A percentile compares a stretch with the other conserved stretches of the same genome.
phyloP scores from a whole-genome alignment of 1,140 invertebrate species.

The Coenobita brevimanus region DNA sequence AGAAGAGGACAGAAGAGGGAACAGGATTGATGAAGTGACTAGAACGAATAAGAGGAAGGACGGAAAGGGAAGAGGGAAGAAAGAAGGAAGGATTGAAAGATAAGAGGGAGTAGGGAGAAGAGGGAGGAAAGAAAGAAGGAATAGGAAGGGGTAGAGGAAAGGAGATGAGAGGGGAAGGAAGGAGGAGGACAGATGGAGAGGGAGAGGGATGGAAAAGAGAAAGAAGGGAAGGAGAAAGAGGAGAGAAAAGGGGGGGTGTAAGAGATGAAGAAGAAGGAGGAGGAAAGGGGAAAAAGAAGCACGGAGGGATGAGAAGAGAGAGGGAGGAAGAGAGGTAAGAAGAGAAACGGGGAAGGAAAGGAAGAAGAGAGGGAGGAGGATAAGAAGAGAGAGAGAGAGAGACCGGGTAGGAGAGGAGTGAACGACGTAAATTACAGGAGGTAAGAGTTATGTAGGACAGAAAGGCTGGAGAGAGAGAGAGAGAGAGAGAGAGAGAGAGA shows the following conservation, averaged over 20 bases:
- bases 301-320: not conserved
- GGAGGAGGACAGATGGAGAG: not conserved
- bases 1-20: not conserved
- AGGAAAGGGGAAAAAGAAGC: not conserved
- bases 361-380: not conserved
- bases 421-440: no score
- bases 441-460: no score
- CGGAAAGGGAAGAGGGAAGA: not conserved
- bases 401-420: no score
- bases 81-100: not conserved
- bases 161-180: not conserved
- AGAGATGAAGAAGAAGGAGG: not conserved
- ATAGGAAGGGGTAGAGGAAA: not conserved
- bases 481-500: not conserved
- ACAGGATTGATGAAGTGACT: not conserved
- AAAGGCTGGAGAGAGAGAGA: not conserved
- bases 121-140: not conserved
- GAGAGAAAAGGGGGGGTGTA: not conserved
- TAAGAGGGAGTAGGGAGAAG: not conserved
- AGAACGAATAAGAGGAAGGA: not conserved
- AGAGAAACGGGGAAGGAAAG: not conserved
- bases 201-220: not conserved
- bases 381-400: not conserved
- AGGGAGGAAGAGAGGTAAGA: not conserved
- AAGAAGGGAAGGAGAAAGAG: not conserved